Percentiles rank a stretch among this genome's conserved stretches.
phyloP scores from a whole-genome alignment of 2,888 invertebrate genomes.

The Lepidochitona cinerea region DNA sequence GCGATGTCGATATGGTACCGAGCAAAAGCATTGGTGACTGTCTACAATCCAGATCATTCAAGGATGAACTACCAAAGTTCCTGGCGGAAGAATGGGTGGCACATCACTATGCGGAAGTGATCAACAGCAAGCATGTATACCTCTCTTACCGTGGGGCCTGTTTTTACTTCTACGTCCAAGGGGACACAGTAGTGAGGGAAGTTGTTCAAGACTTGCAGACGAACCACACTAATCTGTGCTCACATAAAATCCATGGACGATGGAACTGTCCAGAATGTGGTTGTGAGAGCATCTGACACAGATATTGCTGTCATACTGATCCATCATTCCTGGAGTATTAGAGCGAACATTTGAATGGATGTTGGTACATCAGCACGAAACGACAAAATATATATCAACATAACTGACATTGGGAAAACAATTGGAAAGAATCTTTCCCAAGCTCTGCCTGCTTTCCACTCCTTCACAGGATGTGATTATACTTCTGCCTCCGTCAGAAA shows the following conservation, averaged over 20 bases:
- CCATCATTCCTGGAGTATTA: constrained; percentile 1
- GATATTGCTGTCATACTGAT: constrained; percentile 13
- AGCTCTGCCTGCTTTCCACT: constrained; percentile 3
- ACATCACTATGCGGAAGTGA: neutral
- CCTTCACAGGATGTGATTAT: constrained; percentile 8
- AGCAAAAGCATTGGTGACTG: constrained; percentile 3
- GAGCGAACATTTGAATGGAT: neutral
- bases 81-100: constrained; percentile 8
- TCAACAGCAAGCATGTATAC: neutral
- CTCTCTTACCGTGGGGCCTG: constrained; percentile 5
- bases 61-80: constrained; percentile 10
- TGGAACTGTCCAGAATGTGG: constrained; percentile 8
- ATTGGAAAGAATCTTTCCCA: neutral
- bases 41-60: constrained; percentile 10
- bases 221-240: constrained; percentile 5
- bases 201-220: neutral
- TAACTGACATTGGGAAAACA: neutral
- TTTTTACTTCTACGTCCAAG: constrained; percentile 5
- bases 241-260: constrained; percentile 2
- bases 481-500: constrained; percentile 2
- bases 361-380: neutral
- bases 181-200: neutral
- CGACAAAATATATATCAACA: constrained; percentile 1
- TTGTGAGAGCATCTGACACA: constrained; percentile 12
- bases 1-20: too few species aligned